phyloP scores from a whole-genome alignment of 2,113 vertebrate species.

The Mustela nigripes region DNA sequence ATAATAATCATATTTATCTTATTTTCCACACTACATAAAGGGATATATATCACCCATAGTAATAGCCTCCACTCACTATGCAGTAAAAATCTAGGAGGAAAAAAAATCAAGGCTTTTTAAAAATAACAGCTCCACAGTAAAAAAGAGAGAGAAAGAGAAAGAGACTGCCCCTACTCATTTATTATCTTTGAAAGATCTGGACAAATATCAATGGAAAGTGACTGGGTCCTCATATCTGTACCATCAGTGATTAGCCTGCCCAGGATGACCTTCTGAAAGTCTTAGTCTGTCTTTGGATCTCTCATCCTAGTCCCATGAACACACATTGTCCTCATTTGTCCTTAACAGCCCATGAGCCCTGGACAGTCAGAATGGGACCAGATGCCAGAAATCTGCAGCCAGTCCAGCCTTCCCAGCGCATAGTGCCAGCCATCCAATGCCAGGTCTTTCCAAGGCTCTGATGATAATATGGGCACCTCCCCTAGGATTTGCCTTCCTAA shows the following conservation, averaged over 20 bases:
- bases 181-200: not conserved
- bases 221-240: not conserved
- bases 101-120: not conserved
- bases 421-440: not conserved
- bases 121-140: not conserved
- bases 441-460: not conserved
- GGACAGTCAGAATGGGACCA: not conserved
- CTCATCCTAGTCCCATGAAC: not conserved
- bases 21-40: not conserved
- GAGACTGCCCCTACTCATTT: not conserved
- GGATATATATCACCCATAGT: not conserved
- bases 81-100: not conserved
- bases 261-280: not conserved
- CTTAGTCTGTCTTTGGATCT: not conserved
- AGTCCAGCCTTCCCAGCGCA: not conserved
- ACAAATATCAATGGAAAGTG: not conserved
- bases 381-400: not conserved
- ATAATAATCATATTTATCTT: not conserved
- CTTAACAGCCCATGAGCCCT: too few relatives aligned
- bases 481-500: not conserved
- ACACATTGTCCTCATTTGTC: not conserved
- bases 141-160: not conserved
- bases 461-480: not conserved
- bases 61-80: not conserved
- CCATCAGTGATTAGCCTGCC: not conserved